Evolutionary conservation across 2,113 vertebrate species (phyloP).

Genomic region (Rhegmatorhina hoffmannsi): DNA sequence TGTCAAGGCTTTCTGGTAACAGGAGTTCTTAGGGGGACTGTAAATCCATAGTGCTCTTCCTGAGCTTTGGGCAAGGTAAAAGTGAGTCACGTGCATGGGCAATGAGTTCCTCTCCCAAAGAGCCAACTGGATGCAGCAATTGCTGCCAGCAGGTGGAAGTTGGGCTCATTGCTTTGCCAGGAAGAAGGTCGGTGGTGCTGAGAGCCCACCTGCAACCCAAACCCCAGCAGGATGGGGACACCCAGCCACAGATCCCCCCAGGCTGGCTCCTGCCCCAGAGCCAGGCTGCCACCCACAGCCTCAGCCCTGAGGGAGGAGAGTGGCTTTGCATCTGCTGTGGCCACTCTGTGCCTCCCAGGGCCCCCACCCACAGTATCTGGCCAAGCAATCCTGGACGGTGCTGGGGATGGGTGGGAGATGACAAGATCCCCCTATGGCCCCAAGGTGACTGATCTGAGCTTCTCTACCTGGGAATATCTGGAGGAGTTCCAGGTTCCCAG

Average conservation of each 20-base stretch:
- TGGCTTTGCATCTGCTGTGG: not conserved
- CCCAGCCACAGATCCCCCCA: not conserved
- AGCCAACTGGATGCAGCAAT: not conserved
- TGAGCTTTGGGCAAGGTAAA: not conserved
- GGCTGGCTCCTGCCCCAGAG: not conserved
- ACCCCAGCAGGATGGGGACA: not conserved
- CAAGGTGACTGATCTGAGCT: not conserved
- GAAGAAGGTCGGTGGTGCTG: not conserved
- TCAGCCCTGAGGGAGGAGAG: not conserved
- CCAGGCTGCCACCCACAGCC: not conserved
- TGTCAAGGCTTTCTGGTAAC: not conserved
- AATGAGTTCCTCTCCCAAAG: not conserved
- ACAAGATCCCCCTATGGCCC: not conserved
- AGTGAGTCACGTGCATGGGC: accelerated
- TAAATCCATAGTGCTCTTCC: not conserved
- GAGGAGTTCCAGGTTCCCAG: not conserved
- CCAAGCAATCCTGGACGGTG: accelerated
- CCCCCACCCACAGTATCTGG: not conserved
- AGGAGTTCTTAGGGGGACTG: not conserved
- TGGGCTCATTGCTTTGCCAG: not conserved
- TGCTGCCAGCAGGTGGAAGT: not conserved
- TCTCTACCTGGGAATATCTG: not conserved
- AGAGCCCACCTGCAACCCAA: not conserved
- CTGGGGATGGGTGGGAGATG: not conserved
- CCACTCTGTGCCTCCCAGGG: accelerated